Conservation (phyloP, 2,113 vertebrate genomes). For the Colius striatus region DNA sequence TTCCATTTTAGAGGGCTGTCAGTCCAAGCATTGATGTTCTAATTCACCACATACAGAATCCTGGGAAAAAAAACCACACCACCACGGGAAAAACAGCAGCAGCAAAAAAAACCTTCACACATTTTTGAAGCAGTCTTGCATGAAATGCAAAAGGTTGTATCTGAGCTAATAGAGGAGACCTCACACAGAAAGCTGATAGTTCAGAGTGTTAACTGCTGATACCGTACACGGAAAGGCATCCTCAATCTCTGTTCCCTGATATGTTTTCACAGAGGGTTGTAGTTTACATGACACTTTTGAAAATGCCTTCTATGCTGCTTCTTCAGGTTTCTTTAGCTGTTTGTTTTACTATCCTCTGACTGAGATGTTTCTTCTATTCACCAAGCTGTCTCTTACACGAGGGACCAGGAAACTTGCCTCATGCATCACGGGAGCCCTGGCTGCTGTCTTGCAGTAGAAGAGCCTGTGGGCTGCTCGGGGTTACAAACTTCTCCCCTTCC, state of each 20-base stretch:
- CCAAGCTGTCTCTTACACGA: not conserved
- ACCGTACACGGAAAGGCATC: not conserved
- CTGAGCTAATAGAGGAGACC: not conserved
- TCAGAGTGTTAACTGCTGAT: not conserved
- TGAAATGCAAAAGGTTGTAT: not conserved
- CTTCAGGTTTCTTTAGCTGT: not conserved
- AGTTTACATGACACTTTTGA: not conserved
- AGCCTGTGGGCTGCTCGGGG: not conserved
- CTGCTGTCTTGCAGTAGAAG: not conserved
- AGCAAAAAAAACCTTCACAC: too few relatives aligned
- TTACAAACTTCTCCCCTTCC: not conserved
- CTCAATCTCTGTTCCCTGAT: not conserved
- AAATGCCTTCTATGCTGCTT: not conserved
- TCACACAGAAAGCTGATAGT: not conserved
- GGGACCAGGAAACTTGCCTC: not conserved
- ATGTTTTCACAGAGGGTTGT: not conserved
- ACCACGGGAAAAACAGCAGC: too few relatives aligned
- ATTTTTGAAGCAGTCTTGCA: slow-evolving; percentile 11
- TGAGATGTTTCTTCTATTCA: not conserved
- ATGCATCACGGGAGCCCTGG: not conserved
- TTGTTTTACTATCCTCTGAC: not conserved
- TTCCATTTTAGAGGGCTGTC: not conserved
- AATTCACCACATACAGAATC: not conserved
- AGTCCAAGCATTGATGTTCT: slow-evolving; percentile 3
- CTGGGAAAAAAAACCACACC: not conserved